A percentile compares a stretch with the other conserved stretches of the same genome.
Conservation (phyloP, 2,113 vertebrate species). For the Gavia stellata region DNA sequence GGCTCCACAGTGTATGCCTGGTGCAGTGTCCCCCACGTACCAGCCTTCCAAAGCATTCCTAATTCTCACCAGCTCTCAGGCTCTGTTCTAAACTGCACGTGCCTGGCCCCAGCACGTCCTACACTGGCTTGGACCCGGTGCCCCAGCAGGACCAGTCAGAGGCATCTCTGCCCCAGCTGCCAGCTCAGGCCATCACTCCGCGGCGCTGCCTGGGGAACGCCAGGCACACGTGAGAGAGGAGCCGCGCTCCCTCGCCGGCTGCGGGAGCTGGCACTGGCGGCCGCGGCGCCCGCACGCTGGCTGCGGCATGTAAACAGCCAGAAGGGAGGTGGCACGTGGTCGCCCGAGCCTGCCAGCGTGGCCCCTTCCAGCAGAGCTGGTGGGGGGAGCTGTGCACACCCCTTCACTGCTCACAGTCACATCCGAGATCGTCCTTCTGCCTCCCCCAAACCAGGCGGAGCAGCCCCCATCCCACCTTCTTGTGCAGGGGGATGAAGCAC, state of each 20-base stretch:
- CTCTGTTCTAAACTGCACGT: rapidly evolving
- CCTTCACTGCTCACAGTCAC: not conserved
- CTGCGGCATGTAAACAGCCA: not conserved
- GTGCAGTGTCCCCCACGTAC: rapidly evolving
- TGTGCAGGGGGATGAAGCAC: not conserved
- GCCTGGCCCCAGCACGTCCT: not conserved
- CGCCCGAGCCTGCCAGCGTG: not conserved
- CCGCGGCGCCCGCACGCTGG: rapidly evolving
- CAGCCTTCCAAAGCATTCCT: not conserved
- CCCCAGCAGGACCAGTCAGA: not conserved
- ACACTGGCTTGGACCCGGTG: not conserved
- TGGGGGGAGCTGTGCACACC: rapidly evolving
- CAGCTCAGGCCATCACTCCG: rapidly evolving
- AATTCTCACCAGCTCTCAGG: not conserved
- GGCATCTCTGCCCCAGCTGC: not conserved
- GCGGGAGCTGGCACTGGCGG: not conserved
- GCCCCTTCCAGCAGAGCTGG: not conserved
- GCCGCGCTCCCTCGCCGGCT: rapidly evolving
- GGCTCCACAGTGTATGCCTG: not conserved
- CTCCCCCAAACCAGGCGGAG: not conserved
- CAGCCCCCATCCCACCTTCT: not conserved
- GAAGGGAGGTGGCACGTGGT: not conserved
- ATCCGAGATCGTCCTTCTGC: rapidly evolving
- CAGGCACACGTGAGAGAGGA: not conserved
- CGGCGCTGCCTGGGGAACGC: not conserved